phyloP scores from a whole-genome alignment of 1,140 invertebrate species.

The Micrasema longulum region DNA sequence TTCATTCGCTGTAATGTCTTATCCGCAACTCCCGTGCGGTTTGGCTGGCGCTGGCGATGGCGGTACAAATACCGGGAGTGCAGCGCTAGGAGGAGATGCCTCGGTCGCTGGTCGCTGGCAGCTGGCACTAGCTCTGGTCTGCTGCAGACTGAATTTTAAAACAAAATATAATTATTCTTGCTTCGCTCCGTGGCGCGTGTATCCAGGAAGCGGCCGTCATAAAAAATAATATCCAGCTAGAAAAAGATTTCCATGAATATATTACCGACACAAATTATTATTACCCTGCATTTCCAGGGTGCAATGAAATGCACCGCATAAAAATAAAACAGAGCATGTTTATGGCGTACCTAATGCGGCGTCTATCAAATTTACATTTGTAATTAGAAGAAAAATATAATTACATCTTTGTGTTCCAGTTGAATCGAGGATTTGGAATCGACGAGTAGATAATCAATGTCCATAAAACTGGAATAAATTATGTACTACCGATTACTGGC shows the following conservation, averaged over 20 bases:
- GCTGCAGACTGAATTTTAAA: conserved; percentile 36
- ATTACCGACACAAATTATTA: conserved; percentile 42
- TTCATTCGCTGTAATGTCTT: conserved; percentile 18
- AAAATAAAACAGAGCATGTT: no score
- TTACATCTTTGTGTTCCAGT: no score
- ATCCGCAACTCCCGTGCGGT: conserved; percentile 5
- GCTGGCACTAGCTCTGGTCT: no score
- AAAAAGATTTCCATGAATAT: conserved; percentile 41
- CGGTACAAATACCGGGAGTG: neutral
- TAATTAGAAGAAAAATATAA: no score
- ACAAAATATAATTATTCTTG: conserved; percentile 32
- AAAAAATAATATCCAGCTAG: conserved; percentile 36
- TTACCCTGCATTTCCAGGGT: conserved; percentile 19
- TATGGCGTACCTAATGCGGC: no score
- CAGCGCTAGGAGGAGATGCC: neutral
- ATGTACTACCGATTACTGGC: no score
- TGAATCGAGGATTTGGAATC: no score
- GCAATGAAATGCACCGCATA: conserved; percentile 1
- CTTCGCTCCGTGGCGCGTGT: conserved; percentile 22
- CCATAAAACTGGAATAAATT: no score
- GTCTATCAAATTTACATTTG: no score
- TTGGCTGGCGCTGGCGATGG: neutral
- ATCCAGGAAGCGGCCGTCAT: conserved; percentile 35
- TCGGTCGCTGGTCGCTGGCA: no score
- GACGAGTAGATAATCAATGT: no score